Base-by-base conservation (phyloP, 1,140 invertebrate genomes). In the Pseudachorutes palmiensis region DNA sequence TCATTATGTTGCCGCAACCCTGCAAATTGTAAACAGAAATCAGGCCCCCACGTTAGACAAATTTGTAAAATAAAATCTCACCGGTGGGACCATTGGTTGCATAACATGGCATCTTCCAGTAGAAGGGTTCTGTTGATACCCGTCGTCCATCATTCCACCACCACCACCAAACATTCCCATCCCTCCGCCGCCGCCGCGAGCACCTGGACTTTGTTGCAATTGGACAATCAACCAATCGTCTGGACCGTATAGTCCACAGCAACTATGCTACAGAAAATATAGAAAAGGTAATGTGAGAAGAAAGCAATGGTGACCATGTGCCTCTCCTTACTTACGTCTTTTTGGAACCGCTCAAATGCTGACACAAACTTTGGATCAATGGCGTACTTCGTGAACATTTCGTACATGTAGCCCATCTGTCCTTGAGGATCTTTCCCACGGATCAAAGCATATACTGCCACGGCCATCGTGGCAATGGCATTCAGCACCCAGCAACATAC, bases 181-280 rank as follows among this genome's bases (percentile, higher is more conserved):
- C 5, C 36, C 36, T 9, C 36, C 36, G 19, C 36, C 36, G 19
- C 36, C 58, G 14, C 30, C 61, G 2, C 16, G 3, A 16, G 24
- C 9, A 1, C 22, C 12, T 65, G n/a, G n/a, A n/a, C n/a, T n/a
- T n/a, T n/a, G n/a, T n/a, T 65, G 41, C 12, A 70, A 33, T 41
- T 73, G 72, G 2, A 69, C 28, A 49, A 71, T 59, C 5, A 74
- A 30, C 72, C 72, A 74, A 51, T 74, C 72, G 33, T 74, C 67
- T 24, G 72, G 65, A n/a, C 69, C 69, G 49, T 71, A 70, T 26
- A 74, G 32, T 19, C 72, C 72, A 59, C 70, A 71, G 24, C 70
- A 74, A 29, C 41, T 62, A 26, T 70, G 62, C 72, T 73, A 29
- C 5, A 45, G 12, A 9, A 14, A 26, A 55, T 19, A 16, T 5